phyloP scores from a whole-genome alignment of 2,888 invertebrate species.

The Andrena chrysosceles region DNA sequence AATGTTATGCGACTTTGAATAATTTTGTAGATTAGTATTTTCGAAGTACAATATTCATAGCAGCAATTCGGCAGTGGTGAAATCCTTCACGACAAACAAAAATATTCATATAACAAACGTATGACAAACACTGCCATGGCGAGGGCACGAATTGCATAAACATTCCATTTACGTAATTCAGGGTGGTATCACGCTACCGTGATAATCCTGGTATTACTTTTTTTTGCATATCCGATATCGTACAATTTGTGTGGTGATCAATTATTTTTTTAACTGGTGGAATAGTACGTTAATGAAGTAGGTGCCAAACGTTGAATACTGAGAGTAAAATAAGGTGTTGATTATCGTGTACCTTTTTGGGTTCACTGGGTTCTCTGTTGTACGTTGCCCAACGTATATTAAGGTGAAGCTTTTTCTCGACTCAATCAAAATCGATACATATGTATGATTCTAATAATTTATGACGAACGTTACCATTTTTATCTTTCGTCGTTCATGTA shows the following conservation, averaged over 20 bases:
- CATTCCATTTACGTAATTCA: neutral
- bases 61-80: neutral
- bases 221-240: constrained; percentile 22
- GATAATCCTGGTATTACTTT: constrained; percentile 33
- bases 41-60: constrained; percentile 4
- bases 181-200: constrained; percentile 7
- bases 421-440: constrained; percentile 29
- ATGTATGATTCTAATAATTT: constrained; percentile 39
- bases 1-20: constrained; percentile 8
- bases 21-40: constrained; percentile 31
- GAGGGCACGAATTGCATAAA: constrained; percentile 28
- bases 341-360: constrained; percentile 35
- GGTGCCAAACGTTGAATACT: constrained; percentile 55
- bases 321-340: constrained; percentile 22
- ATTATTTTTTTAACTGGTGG: constrained; percentile 25
- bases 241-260: constrained; percentile 14
- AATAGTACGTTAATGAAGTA: constrained; percentile 22
- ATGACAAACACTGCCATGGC: constrained; percentile 64
- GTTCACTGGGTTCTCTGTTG: constrained; percentile 20
- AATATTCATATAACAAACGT: constrained; percentile 14
- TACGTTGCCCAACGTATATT: constrained; percentile 30
- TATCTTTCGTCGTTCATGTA: constrained; percentile 29
- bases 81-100: constrained; percentile 6
- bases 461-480: constrained; percentile 48
- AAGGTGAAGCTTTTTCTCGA: neutral